Evolutionary conservation across 2,797 vertebrate genomes (phyloP).

Genomic region (Cynopterus sphinx): DNA sequence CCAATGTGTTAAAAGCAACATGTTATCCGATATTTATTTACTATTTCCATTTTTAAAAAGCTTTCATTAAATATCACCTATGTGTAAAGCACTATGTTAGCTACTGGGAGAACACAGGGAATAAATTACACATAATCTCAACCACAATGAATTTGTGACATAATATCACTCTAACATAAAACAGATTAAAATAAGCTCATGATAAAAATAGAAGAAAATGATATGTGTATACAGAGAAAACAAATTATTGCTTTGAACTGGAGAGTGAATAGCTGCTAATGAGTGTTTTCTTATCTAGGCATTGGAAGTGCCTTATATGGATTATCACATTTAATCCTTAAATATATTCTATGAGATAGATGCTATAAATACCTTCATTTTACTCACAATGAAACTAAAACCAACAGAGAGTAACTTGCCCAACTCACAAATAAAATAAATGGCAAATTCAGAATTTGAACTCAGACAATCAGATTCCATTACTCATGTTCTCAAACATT

Average conservation of each 20-base stretch:
- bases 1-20: not conserved
- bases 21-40: slow-evolving; percentile 29
- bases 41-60: not conserved
- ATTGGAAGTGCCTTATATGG: not conserved
- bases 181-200: not conserved
- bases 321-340: not conserved
- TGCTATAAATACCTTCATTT: not conserved
- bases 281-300: not conserved
- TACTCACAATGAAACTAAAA: not conserved
- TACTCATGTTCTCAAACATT: not conserved
- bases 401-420: not conserved
- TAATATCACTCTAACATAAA: not conserved
- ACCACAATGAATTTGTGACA: not conserved
- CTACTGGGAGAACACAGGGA: not conserved
- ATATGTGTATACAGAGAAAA: not conserved
- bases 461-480: not conserved
- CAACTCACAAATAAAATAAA: not conserved
- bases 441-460: not conserved
- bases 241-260: not conserved
- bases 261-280: not conserved
- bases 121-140: not conserved
- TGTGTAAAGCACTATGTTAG: not conserved
- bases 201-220: not conserved
- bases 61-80: not conserved
- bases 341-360: not conserved